Evolutionary conservation across 2,113 vertebrate genomes (phyloP).

Genomic region (Phylloscopus trochiloides): DNA sequence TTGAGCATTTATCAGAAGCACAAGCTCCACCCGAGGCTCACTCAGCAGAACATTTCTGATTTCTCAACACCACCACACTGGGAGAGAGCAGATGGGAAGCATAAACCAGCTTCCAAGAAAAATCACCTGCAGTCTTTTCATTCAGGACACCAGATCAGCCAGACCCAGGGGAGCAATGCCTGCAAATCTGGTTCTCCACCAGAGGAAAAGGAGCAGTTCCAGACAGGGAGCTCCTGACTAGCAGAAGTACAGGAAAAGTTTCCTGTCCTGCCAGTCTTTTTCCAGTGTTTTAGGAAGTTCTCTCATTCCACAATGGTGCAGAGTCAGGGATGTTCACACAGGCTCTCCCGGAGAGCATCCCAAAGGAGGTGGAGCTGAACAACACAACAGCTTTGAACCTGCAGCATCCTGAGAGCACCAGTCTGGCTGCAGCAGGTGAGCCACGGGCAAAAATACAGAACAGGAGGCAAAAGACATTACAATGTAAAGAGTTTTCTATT

Average conservation of each 20-base stretch:
- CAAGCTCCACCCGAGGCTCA: neutral
- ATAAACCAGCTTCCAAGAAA: neutral
- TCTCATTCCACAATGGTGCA: neutral
- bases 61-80: neutral
- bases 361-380: neutral
- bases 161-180: neutral
- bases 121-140: neutral
- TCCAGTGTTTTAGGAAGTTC: neutral
- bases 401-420: neutral
- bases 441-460: fast-evolving
- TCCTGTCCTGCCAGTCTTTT: neutral
- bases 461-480: neutral
- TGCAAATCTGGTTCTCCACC: neutral
- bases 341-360: neutral
- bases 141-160: neutral
- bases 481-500: fast-evolving
- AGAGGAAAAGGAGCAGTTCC: neutral
- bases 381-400: neutral
- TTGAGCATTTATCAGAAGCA: neutral
- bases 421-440: neutral
- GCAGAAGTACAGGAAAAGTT: neutral
- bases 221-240: neutral
- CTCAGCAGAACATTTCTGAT: neutral
- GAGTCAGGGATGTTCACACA: neutral
- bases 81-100: neutral